A percentile compares a stretch with the other conserved stretches of the same genome.
Conservation (phyloP, 2,113 vertebrate species). For the Chiloscyllium plagiosum region DNA sequence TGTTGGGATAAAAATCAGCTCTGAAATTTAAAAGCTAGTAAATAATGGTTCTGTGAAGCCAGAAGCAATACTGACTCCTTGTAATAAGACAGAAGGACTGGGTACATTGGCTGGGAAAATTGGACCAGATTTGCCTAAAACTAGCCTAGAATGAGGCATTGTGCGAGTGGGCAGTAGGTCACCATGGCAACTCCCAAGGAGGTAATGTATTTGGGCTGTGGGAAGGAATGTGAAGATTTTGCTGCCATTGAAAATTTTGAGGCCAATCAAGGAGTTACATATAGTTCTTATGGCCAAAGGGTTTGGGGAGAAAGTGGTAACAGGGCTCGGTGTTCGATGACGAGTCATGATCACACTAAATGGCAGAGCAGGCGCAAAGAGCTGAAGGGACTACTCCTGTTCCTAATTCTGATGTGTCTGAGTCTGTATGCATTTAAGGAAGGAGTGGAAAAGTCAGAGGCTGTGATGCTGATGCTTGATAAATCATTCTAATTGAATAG, state of each 20-base stretch:
- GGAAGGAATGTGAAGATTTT: not conserved
- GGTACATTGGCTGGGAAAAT: not conserved
- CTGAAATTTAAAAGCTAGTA: not conserved
- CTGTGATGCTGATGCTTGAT: not conserved
- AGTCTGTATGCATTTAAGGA: not conserved
- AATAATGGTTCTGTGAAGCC: not conserved
- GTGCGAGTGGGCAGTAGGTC: not conserved
- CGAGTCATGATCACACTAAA: too few relatives aligned
- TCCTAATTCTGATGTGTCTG: too few relatives aligned
- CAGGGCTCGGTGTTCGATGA: too few relatives aligned
- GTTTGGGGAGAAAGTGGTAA: too few relatives aligned
- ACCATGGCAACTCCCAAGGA: not conserved
- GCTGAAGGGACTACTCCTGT: too few relatives aligned
- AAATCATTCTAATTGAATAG: not conserved
- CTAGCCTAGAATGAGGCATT: not conserved
- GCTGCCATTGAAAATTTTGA: too few relatives aligned
- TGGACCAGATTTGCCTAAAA: not conserved
- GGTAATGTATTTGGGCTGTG: not conserved
- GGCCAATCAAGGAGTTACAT: too few relatives aligned
- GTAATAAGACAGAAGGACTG: too few relatives aligned
- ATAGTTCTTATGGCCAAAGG: too few relatives aligned
- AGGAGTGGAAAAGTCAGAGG: not conserved
- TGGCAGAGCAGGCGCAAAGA: too few relatives aligned
- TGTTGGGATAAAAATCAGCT: not conserved
- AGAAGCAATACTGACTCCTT: not conserved